Evolutionary conservation across 1,140 invertebrate genomes (phyloP).

Genomic region (Brachionus asplanchnoidis): DNA sequence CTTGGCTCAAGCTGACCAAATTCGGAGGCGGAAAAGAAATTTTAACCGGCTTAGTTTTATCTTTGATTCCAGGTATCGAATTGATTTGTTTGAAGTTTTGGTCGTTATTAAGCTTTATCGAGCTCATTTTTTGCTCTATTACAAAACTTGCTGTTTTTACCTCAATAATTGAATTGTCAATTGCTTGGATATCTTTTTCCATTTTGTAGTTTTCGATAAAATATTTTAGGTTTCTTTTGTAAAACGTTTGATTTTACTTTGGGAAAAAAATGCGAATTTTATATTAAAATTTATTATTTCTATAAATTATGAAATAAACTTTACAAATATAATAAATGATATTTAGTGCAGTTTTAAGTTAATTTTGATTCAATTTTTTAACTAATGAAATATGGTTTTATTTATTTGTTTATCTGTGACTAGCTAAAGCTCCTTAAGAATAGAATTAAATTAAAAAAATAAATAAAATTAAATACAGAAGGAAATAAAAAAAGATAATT

Average conservation of each 20-base stretch:
- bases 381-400: too few relatives aligned
- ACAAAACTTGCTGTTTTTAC: not conserved
- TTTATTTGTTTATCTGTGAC: too few relatives aligned
- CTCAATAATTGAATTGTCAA: slow-evolving; percentile 3
- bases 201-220: not conserved
- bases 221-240: not conserved
- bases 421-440: too few relatives aligned
- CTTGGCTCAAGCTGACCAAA: not conserved
- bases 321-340: not conserved
- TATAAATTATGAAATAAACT: not conserved
- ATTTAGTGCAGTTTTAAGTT: not conserved
- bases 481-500: too few relatives aligned
- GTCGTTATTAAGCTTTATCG: not conserved
- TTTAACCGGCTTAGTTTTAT: not conserved
- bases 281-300: not conserved
- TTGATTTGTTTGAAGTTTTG: not conserved
- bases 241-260: not conserved
- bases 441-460: too few relatives aligned
- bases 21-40: not conserved
- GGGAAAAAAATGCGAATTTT: not conserved
- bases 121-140: not conserved
- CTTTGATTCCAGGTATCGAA: not conserved
- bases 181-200: not conserved
- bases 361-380: not conserved
- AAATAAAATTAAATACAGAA: too few relatives aligned